Conservation (phyloP, 2,888 invertebrate species). For the Embidobia sp. region DNA sequence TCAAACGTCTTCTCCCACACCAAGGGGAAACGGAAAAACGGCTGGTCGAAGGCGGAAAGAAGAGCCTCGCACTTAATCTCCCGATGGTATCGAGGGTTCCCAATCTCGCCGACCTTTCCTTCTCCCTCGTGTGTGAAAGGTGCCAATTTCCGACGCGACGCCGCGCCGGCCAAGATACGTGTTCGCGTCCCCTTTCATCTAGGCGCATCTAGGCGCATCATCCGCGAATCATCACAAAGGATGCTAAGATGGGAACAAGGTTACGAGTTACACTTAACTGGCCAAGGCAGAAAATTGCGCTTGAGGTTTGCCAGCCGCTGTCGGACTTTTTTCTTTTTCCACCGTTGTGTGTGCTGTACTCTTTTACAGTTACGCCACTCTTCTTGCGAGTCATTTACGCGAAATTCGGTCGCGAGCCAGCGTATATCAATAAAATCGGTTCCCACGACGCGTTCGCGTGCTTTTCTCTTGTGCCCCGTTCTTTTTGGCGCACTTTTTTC, state of each 20-base stretch:
- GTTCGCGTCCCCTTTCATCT: slow-evolving; percentile 53
- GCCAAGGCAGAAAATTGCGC: slow-evolving; percentile 59
- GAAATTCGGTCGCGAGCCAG: slow-evolving; percentile 25
- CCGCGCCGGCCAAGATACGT: slow-evolving; percentile 44
- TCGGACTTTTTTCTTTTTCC: slow-evolving; percentile 30
- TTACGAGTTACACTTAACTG: slow-evolving; percentile 61
- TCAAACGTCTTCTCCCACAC: slow-evolving; percentile 68
- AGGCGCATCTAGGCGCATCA: slow-evolving; percentile 56
- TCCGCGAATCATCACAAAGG: slow-evolving; percentile 61
- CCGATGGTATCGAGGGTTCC: slow-evolving; percentile 64
- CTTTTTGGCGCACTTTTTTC: slow-evolving; percentile 14
- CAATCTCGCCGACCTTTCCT: slow-evolving; percentile 55
- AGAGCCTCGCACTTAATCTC: slow-evolving; percentile 62
- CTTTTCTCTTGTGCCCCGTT: not conserved
- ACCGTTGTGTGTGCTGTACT: slow-evolving; percentile 11
- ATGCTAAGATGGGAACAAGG: slow-evolving; percentile 55
- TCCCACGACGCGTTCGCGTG: slow-evolving; percentile 30
- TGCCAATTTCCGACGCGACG: slow-evolving; percentile 69
- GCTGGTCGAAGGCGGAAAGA: slow-evolving; percentile 45
- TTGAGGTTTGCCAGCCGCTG: slow-evolving; percentile 43
- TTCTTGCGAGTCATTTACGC: slow-evolving; percentile 23
- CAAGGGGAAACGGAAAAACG: slow-evolving; percentile 54
- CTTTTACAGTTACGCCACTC: slow-evolving; percentile 50
- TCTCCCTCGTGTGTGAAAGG: slow-evolving; percentile 68
- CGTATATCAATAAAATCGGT: slow-evolving; percentile 41